These are phyloP conservation scores for Diabrotica undecimpunctata DNA, from an alignment of 1,140 invertebrate species.

Conservation along the genomic window DNA sequence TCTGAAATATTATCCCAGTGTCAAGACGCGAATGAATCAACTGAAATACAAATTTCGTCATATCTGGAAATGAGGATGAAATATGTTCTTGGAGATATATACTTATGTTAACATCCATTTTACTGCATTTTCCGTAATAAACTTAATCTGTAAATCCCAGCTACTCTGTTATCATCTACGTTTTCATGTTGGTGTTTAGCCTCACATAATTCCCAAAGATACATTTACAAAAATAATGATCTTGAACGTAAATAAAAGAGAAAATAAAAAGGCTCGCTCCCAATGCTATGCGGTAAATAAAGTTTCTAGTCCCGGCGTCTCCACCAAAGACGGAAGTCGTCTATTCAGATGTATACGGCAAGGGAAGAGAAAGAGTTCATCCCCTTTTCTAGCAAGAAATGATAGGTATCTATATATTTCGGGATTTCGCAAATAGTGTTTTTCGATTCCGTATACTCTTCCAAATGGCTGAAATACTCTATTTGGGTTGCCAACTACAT, in stretches of 20 bases:
- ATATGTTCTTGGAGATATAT: too few relatives aligned
- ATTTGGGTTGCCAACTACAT: conserved; percentile 5
- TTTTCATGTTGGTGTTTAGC: too few relatives aligned
- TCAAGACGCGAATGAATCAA: too few relatives aligned
- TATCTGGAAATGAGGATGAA: too few relatives aligned
- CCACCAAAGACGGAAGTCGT: conserved; percentile 14
- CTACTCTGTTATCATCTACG: too few relatives aligned
- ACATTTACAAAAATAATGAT: conserved; percentile 11
- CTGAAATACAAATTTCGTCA: too few relatives aligned
- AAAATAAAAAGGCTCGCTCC: not conserved
- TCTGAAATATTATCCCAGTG: too few relatives aligned
- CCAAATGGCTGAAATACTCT: not conserved
- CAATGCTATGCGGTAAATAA: conserved; percentile 16
- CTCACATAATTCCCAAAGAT: not conserved
- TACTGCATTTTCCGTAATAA: too few relatives aligned
- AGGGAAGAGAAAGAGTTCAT: conserved; percentile 15
- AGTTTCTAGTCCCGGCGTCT: conserved; percentile 10
- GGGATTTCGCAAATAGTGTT: conserved; percentile 16
- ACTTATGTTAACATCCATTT: too few relatives aligned
- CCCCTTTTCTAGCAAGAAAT: conserved; percentile 17
- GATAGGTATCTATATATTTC: conserved; percentile 20
- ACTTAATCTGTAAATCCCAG: too few relatives aligned
- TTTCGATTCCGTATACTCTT: conserved; percentile 13
- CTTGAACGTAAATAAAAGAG: conserved; percentile 4
- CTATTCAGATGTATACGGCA: conserved; percentile 15